phyloP scores from a whole-genome alignment of 2,888 invertebrate species.

The Noctua janthe region DNA sequence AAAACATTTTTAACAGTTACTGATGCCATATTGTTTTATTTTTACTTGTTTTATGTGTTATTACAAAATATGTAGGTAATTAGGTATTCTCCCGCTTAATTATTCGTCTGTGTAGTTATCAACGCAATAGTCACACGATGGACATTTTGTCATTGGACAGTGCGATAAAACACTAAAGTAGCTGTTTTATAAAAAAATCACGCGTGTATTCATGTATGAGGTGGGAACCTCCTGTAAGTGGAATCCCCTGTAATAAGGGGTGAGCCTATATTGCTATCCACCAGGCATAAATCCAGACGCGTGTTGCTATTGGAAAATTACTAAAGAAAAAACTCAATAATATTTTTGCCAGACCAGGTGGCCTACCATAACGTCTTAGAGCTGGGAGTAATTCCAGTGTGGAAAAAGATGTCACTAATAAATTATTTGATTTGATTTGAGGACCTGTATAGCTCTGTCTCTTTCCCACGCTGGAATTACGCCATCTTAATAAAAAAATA shows the following conservation, averaged over 20 bases:
- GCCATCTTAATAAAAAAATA: not conserved
- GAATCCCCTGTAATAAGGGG: not conserved
- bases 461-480: no score
- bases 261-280: not conserved
- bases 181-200: not conserved
- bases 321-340: not conserved
- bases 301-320: not conserved
- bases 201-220: not conserved
- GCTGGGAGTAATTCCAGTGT: no score
- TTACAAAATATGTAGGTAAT: constrained; percentile 15
- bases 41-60: constrained; percentile 3
- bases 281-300: not conserved
- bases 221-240: not conserved
- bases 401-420: no score
- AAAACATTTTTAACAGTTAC: constrained; percentile 25
- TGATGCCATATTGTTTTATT: constrained; percentile 9
- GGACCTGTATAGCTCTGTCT: no score
- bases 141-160: not conserved
- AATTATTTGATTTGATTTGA: no score
- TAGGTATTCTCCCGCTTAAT: not conserved
- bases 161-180: not conserved
- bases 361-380: no score
- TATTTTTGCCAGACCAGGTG: not conserved
- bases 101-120: not conserved
- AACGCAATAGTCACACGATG: not conserved